Base-by-base conservation (phyloP, 2,113 vertebrate genomes). In the Nothoprocta pentlandii region DNA sequence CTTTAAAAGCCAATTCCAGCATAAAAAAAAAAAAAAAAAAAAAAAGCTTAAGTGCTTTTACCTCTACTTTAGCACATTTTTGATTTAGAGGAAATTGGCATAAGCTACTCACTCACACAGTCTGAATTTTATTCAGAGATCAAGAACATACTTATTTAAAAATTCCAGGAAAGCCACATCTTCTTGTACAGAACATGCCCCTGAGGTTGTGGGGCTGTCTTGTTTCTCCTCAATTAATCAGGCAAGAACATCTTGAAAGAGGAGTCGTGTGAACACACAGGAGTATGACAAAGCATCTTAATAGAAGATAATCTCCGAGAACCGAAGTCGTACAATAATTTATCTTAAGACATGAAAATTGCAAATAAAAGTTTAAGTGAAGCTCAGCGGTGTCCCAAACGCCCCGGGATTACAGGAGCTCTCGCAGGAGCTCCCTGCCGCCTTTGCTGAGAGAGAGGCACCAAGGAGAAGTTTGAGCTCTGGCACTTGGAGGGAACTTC, bases 281-380 rank as follows among this genome's bases (percentile, higher is more conserved):
- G 25, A 92, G 80, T 95, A 96, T 97, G 95, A 96, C 96, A 96
- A 96, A 96, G 95, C 96, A 96, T 94, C 94, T 92, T 94, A 95
- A 91, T 56, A 78, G 46, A 56, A 44, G 53, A 62, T 81, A 92
- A 81, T 34, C 53, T 81, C 30, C 81, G 19, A 84, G 47, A 83
- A 91, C 42, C 11, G 1, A 68, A 49, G 44, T 32, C 88, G 56
- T 23, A 74, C 0, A 3, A 6, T n/a, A 14, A 64, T 75, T 76
- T 42, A 70, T 44, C 64, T 61, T 75, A 17, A 13, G 51, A 64
- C 0, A 64, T 1, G 14, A 10, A 70, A 78, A 64, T 44, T 47
- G 28, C 36, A 41, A 10, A 42, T 19, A 47, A 3, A 80, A 93
- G 42, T 95, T 66, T 47, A 67, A 67, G 0, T 78, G 34, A 36